phyloP scores from a whole-genome alignment of 2,888 invertebrate genomes.

The Caenorhabditis parvicauda region DNA sequence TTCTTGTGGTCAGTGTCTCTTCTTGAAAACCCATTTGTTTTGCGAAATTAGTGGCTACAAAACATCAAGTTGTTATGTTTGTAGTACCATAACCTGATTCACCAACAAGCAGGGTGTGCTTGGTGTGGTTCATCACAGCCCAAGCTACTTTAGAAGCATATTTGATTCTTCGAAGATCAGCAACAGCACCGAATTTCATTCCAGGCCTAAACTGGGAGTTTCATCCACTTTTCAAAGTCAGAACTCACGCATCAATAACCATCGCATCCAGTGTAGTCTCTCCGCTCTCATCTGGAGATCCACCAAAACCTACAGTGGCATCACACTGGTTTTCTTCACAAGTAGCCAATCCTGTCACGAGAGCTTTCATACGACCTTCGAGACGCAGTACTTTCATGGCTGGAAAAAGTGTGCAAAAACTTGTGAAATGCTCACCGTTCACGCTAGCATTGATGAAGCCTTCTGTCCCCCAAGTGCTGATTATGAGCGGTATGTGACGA shows the following conservation, averaged over 20 bases:
- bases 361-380: slow-evolving; percentile 76
- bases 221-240: no score
- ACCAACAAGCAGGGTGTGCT: slow-evolving; percentile 86
- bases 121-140: slow-evolving; percentile 82
- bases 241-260: slow-evolving; percentile 86
- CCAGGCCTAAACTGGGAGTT: no score
- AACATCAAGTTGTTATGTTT: not conserved
- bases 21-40: slow-evolving; percentile 81
- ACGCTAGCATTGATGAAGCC: no score
- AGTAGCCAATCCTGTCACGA: slow-evolving; percentile 79
- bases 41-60: slow-evolving; percentile 81
- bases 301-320: slow-evolving; percentile 90
- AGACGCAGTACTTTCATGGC: no score
- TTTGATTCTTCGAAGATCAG: slow-evolving; percentile 28
- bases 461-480: no score
- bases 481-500: no score
- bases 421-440: no score
- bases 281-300: slow-evolving; percentile 91
- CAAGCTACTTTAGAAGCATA: slow-evolving; percentile 87
- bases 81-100: slow-evolving; percentile 66
- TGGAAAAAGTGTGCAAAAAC: no score
- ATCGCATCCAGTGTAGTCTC: slow-evolving; percentile 95
- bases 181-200: slow-evolving; percentile 32
- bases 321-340: slow-evolving; percentile 88
- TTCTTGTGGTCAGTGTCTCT: slow-evolving; percentile 75